Evolutionary conservation across 2,888 invertebrate species (phyloP), one percentile per base, ranked within the genome.

Genomic region (Leptothorax acervorum): DNA sequence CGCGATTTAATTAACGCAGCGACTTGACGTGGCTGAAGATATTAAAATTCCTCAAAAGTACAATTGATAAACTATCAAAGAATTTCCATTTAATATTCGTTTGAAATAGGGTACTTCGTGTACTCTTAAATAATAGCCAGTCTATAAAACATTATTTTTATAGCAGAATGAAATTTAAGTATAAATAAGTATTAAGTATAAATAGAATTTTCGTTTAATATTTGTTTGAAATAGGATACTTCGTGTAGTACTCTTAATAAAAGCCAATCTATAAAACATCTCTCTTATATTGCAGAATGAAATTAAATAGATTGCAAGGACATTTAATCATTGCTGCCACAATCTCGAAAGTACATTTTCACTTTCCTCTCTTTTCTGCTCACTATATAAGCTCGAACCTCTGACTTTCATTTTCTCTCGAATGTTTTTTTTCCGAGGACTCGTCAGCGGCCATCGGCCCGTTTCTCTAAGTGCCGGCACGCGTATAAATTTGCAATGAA

Each of bases 401-500:
- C 12, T 3, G 23, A n/a, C n/a, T 70, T n/a, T 70, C 18, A 35
- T 68, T 70, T 70, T 63, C 28, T 45, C n/a, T 45, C 5, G 12
- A 11, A 23, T 12, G 53, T 53, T 23, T 55, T 55, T 31, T 55
- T 57, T 2, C 9, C 45, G 48, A 70, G 12, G 45, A 79, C 23
- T 60, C 35, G 45, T 48, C 45, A 57, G 48, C 48, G 76, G 71
- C 79, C 70, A 45, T 70, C 45, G 57, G 60, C 79, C 70, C 15
- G 70, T 28, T 71, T 60, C 57, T 39, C 48, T 9, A 48, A 79
- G 48, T 71, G 57, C 35, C 12, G 71, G 60, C 79, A 48, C 79
- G 71, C 71, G 79, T 60, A 70, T 79, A n/a, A 79, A 79, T 48
- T 79, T 18, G 79, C 57, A 70, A 79, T 79, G 57, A 79, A 79